Evolutionary conservation across 2,888 invertebrate species (phyloP).

Genomic region (Orchestes rusci): DNA sequence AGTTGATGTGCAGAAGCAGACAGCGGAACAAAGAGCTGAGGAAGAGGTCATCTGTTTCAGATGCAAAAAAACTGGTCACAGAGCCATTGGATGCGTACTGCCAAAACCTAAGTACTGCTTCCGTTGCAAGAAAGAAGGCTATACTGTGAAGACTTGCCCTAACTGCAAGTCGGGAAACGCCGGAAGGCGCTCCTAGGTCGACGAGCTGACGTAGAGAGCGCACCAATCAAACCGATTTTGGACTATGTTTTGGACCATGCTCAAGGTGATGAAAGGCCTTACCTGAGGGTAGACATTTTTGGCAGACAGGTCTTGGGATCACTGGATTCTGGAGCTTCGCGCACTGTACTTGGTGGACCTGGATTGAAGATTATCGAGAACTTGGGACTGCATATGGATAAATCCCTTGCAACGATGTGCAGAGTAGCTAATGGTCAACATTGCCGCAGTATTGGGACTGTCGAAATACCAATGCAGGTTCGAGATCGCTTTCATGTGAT

Average conservation of each 20-base stretch:
- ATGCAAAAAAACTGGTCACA: not conserved
- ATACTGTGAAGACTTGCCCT: not conserved
- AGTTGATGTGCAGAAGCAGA: not conserved
- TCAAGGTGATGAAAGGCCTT: not conserved
- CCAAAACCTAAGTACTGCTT: not conserved
- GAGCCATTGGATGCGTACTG: not conserved
- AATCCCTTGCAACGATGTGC: too few relatives aligned
- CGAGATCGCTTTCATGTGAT: too few relatives aligned
- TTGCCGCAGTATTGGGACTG: too few relatives aligned
- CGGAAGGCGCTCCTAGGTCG: not conserved
- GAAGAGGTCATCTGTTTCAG: not conserved
- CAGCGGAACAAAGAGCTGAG: not conserved
- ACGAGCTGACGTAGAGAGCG: not conserved
- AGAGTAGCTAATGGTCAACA: too few relatives aligned
- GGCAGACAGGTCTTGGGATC: too few relatives aligned
- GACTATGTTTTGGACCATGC: not conserved
- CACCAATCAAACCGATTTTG: not conserved
- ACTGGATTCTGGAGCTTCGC: too few relatives aligned
- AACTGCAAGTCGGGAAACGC: not conserved
- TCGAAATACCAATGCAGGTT: too few relatives aligned
- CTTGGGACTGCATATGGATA: too few relatives aligned
- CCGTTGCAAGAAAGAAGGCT: not conserved
- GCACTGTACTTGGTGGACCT: too few relatives aligned
- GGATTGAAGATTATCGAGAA: too few relatives aligned
- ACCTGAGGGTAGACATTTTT: not conserved